Base-by-base conservation (phyloP, 2,888 invertebrate species). In the Agonopterix arenella region DNA sequence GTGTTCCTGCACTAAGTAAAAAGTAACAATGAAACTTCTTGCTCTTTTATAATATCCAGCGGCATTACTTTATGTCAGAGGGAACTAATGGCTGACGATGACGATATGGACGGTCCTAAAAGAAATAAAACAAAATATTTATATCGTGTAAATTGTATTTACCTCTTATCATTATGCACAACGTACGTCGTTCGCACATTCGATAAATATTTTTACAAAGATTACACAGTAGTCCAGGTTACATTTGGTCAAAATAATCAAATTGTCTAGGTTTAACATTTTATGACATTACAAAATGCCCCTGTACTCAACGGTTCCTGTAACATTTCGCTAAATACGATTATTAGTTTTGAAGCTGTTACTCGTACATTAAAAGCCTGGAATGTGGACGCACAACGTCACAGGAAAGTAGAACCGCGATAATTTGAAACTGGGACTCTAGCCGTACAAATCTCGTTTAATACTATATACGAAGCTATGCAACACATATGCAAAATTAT, bases 91-190 rank as follows among this genome's bases (percentile, higher is more conserved):
- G 28, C 28, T 28, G 28, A 28, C 7, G 28, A 28, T 28, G 28
- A 28, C 28, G 28, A 28, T n/a, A n/a, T 5, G 28, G 5, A 28
- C 5, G 28, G 28, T 28, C 28, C 18, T 28, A 28, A 28, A 28
- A 7, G 5, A 64, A 85, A 82, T 84, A 64, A 84, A 84, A 84
- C 79, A 63, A 71, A 49, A 16, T 10, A 37, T 47, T 57, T 59
- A 60, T 82, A 80, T 86, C 73, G 85, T 88, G 88, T 88, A 88
- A 88, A 88, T 86, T 86, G 86, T 88, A 89, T 89, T 89, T 89
- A 89, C 86, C 74, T 82, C 77, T 82, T 84, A 86, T 76, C 82
- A 77, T 80, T 73, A 85, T 78, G 85, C 84, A 78, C 64, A 78
- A 83, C 84, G 76, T 74, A 80, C 68, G 76, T 72, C 79, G 80